Conservation (phyloP, 2,888 invertebrate species). For the Nipponacmea schrenckii region DNA sequence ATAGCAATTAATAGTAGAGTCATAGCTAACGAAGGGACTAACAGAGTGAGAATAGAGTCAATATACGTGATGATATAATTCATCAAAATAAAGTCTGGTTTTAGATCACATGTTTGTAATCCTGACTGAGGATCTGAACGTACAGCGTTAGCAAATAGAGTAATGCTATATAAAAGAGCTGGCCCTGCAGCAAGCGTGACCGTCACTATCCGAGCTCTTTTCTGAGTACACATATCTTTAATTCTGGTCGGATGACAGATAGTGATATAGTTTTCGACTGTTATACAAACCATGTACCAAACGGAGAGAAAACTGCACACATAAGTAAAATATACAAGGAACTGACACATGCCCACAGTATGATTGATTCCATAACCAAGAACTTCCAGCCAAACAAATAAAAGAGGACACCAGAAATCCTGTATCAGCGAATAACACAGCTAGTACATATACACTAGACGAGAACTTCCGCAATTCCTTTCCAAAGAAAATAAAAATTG, state of each 20-base stretch:
- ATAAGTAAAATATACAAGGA: slow-evolving; percentile 35
- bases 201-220: slow-evolving; percentile 28
- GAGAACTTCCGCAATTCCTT: slow-evolving; percentile 42
- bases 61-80: slow-evolving; percentile 27
- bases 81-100: slow-evolving; percentile 13
- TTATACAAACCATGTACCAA: slow-evolving; percentile 44
- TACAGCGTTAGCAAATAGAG: slow-evolving; percentile 20
- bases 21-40: slow-evolving; percentile 32
- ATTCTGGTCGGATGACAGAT: slow-evolving; percentile 35
- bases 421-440: slow-evolving; percentile 41
- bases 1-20: slow-evolving; percentile 29
- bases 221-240: slow-evolving; percentile 32
- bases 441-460: slow-evolving; percentile 40
- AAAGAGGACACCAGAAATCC: slow-evolving; percentile 38
- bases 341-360: slow-evolving; percentile 28
- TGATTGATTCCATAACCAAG: slow-evolving; percentile 40
- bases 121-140: slow-evolving; percentile 1
- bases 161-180: slow-evolving; percentile 24
- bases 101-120: slow-evolving; percentile 12
- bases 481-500: slow-evolving; percentile 37
- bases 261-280: slow-evolving; percentile 42
- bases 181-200: slow-evolving; percentile 18
- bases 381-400: slow-evolving; percentile 43
- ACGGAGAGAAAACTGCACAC: slow-evolving; percentile 40
- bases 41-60: slow-evolving; percentile 33